A percentile compares a stretch with the other conserved stretches of the same genome.
Evolutionary conservation across 2,888 invertebrate genomes (phyloP).

Genomic region (Erannis defoliaria): DNA sequence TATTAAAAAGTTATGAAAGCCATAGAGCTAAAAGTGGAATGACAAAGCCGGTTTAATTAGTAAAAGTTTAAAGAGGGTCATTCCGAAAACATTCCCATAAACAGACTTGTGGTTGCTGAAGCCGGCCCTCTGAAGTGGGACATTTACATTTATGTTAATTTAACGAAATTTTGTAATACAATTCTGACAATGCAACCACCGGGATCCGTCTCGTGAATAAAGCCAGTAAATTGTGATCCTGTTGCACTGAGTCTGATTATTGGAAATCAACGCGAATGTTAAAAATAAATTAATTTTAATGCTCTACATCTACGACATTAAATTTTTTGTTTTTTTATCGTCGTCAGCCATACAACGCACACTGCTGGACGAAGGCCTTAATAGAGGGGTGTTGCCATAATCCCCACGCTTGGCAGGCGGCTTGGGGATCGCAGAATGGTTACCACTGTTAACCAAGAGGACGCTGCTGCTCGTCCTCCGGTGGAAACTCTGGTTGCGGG

Average conservation of each 20-base stretch:
- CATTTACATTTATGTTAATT: conserved; percentile 75
- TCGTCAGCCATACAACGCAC: too few relatives aligned
- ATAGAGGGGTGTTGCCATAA: too few relatives aligned
- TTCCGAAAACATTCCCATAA: conserved; percentile 16
- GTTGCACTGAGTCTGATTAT: not conserved
- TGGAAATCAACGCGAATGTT: not conserved
- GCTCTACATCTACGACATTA: too few relatives aligned
- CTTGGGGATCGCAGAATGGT: too few relatives aligned
- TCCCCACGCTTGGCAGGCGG: too few relatives aligned
- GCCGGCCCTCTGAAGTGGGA: conserved; percentile 46
- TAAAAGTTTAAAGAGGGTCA: conserved; percentile 24
- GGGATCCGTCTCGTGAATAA: conserved; percentile 16
- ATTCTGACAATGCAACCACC: conserved; percentile 36
- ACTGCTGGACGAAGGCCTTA: too few relatives aligned
- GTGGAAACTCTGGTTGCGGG: too few relatives aligned
- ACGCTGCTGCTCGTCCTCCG: too few relatives aligned
- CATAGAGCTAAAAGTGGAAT: conserved; percentile 6
- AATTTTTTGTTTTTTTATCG: too few relatives aligned
- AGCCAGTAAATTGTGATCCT: not conserved
- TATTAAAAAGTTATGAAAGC: conserved; percentile 19
- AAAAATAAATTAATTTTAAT: too few relatives aligned
- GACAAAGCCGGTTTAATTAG: conserved; percentile 23
- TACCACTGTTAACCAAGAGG: too few relatives aligned
- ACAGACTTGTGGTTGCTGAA: conserved; percentile 27
- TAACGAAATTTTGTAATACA: conserved; percentile 57